A percentile compares a stretch with the other conserved stretches of the same genome.
These are phyloP conservation scores for Tetragnatha montana DNA, from an alignment of 2,888 invertebrate genomes.

Conservation along the genomic window DNA sequence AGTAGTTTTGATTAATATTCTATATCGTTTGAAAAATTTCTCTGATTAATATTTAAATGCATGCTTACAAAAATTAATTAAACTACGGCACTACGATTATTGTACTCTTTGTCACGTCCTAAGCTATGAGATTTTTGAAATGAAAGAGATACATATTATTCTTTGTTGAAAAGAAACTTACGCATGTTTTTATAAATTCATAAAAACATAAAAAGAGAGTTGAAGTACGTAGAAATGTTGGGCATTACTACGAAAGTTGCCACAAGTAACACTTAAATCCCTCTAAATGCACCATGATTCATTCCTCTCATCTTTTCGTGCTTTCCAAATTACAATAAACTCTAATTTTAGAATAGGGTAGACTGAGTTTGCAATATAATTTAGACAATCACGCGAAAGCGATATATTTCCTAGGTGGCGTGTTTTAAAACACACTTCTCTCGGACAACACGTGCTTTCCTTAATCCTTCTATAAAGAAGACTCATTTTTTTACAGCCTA, in stretches of 20 bases:
- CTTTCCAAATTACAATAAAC: not conserved
- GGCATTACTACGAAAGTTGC: not conserved
- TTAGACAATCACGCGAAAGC: conserved; percentile 33
- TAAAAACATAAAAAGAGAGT: too few relatives aligned
- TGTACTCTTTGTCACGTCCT: too few relatives aligned
- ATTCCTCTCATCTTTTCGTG: not conserved
- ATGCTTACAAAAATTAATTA: too few relatives aligned
- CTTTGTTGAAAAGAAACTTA: too few relatives aligned
- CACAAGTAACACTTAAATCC: not conserved
- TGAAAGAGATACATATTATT: too few relatives aligned
- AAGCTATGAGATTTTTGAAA: too few relatives aligned
- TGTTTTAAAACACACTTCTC: conserved; percentile 32
- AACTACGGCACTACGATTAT: too few relatives aligned
- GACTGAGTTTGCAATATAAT: conserved; percentile 14
- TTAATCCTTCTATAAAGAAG: conserved; percentile 38
- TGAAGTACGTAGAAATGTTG: not conserved
- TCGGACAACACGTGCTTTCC: conserved; percentile 19
- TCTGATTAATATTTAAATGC: too few relatives aligned
- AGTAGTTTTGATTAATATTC: too few relatives aligned
- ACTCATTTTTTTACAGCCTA: conserved; percentile 8
- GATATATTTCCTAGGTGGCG: conserved; percentile 32
- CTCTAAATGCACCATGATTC: not conserved
- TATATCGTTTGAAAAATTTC: too few relatives aligned
- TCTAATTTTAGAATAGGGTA: conserved; percentile 22
- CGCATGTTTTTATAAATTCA: too few relatives aligned